Conservation (phyloP, 2,113 vertebrate species). For the Odontesthes bonariensis region DNA sequence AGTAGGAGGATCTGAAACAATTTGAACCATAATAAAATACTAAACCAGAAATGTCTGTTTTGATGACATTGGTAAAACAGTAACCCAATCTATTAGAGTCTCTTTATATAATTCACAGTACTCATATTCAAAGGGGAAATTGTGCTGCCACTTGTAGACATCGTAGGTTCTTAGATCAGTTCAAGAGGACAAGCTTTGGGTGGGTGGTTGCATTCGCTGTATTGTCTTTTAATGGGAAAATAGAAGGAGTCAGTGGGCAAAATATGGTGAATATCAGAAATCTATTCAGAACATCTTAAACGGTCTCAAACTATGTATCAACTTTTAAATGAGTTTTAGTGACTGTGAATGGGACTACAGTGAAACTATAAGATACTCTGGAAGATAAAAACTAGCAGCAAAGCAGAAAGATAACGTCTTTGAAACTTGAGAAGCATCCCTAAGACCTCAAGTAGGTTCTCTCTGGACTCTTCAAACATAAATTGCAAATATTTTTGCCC, state of each 20-base stretch:
- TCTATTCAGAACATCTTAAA: neutral
- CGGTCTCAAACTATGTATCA: neutral
- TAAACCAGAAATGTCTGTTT: neutral
- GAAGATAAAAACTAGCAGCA: constrained; percentile 9
- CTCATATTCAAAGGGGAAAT: neutral
- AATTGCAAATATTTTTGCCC: neutral
- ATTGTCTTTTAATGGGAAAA: constrained; percentile 2
- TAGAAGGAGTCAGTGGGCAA: neutral
- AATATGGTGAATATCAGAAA: neutral
- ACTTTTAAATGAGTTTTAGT: neutral
- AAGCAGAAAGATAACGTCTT: constrained; percentile 3
- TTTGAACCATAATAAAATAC: neutral
- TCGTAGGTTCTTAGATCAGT: constrained; percentile 11
- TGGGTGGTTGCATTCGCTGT: neutral
- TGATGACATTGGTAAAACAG: neutral
- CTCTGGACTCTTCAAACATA: constrained; percentile 12
- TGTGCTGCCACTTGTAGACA: neutral
- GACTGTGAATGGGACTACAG: neutral
- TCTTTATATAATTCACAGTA: neutral
- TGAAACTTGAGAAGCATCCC: constrained; percentile 2
- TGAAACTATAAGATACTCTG: neutral
- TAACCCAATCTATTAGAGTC: neutral
- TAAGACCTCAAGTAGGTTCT: constrained; percentile 4
- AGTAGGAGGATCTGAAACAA: neutral
- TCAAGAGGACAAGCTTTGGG: neutral